Evolutionary conservation across 2,797 vertebrate species (phyloP).

Genomic region (Ctenochaetus hawaiiensis): DNA sequence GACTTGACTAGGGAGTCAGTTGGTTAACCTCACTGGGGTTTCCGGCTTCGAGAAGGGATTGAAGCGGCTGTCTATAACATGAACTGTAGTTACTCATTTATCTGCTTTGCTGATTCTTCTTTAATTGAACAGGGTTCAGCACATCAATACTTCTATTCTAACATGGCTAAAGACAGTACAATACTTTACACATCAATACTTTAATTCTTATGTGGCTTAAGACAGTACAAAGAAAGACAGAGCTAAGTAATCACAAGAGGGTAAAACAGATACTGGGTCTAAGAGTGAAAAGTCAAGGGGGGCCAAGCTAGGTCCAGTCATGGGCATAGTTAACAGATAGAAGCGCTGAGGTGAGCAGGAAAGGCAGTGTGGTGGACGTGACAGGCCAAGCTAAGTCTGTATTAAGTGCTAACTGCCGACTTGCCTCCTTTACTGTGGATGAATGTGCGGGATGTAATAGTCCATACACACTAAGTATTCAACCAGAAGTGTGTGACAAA

Average conservation of each 20-base stretch:
- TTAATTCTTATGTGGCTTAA: slow-evolving; percentile 32
- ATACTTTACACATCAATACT: slow-evolving; percentile 10
- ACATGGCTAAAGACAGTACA: slow-evolving; percentile 21
- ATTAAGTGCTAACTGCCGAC: slow-evolving; percentile 51
- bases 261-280: background rate
- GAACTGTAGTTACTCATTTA: slow-evolving; percentile 18
- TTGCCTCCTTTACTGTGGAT: slow-evolving; percentile 37
- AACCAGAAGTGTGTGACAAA: background rate
- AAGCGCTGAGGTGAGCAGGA: slow-evolving; percentile 52
- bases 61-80: slow-evolving; percentile 16
- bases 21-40: slow-evolving; percentile 27
- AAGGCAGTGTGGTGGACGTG: slow-evolving; percentile 26
- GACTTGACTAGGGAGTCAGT: slow-evolving; percentile 1
- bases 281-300: slow-evolving; percentile 24
- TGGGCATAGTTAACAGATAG: slow-evolving; percentile 42
- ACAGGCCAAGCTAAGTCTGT: slow-evolving; percentile 41
- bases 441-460: slow-evolving; percentile 29
- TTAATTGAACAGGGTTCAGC: slow-evolving; percentile 9
- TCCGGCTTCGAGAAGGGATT: background rate
- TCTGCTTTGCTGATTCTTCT: slow-evolving; percentile 9
- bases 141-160: slow-evolving; percentile 31
- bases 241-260: slow-evolving; percentile 1
- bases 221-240: slow-evolving; percentile 20
- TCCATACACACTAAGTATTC: slow-evolving; percentile 11
- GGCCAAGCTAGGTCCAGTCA: slow-evolving; percentile 24